Percentiles rank a stretch among this genome's conserved stretches.
These are phyloP conservation scores for Plebejus argus DNA, from an alignment of 2,888 invertebrate species.

Conservation along the genomic window DNA sequence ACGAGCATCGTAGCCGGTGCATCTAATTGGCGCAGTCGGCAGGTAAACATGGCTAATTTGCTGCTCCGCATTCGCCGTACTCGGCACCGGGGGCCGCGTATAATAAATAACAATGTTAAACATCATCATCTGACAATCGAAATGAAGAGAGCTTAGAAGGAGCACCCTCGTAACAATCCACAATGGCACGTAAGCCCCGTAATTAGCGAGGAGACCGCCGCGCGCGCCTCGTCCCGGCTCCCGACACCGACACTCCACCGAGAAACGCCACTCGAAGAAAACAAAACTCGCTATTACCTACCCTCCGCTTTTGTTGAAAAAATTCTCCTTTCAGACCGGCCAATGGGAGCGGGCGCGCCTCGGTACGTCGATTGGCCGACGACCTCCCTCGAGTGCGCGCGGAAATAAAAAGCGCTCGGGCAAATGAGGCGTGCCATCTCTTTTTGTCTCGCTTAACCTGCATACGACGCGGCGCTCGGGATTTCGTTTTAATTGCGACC, in stretches of 20 bases:
- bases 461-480: conserved; percentile 60
- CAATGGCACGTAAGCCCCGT: conserved; percentile 57
- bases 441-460: conserved; percentile 53
- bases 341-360: conserved; percentile 73
- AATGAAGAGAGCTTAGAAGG: conserved; percentile 61
- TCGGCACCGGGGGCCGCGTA: conserved; percentile 53
- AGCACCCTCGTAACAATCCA: conserved; percentile 63
- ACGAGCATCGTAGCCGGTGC: conserved; percentile 58
- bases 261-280: conserved; percentile 74
- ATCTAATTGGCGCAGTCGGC: conserved; percentile 51
- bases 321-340: conserved; percentile 77
- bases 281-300: conserved; percentile 79
- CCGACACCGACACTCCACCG: conserved; percentile 67
- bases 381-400: conserved; percentile 73
- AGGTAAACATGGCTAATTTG: conserved; percentile 72
- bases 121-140: conserved; percentile 55
- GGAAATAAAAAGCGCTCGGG: conserved; percentile 78
- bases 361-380: conserved; percentile 79
- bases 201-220: conserved; percentile 76
- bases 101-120: conserved; percentile 77
- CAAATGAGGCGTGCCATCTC: conserved; percentile 73
- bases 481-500: conserved; percentile 80
- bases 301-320: conserved; percentile 75
- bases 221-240: conserved; percentile 53
- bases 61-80: conserved; percentile 63